Percentiles rank a stretch among this genome's conserved stretches.
phyloP scores from a whole-genome alignment of 1,140 invertebrate species.

The Tenebrio molitor region DNA sequence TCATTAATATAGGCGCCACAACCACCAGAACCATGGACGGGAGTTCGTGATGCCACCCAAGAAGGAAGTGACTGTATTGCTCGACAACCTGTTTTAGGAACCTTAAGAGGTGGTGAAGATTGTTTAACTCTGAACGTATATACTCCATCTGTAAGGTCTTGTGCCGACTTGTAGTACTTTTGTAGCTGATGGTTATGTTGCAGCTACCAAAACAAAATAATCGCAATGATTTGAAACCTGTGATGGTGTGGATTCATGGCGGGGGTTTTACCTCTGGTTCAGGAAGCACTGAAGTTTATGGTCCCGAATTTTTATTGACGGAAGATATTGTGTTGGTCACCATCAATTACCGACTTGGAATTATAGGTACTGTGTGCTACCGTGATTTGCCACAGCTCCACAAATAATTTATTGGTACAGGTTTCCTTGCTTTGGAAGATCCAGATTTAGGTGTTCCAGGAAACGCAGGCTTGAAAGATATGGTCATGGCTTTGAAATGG shows the following conservation, averaged over 20 bases:
- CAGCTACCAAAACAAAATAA: slow-evolving; percentile 6
- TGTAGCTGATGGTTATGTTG: neutral
- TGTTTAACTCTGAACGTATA: slow-evolving; percentile 83
- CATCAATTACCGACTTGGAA: slow-evolving; percentile 76
- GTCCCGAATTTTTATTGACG: slow-evolving; percentile 74
- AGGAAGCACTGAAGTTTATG: slow-evolving; percentile 66
- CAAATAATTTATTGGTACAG: slow-evolving; percentile 38
- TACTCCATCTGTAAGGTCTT: slow-evolving; percentile 65
- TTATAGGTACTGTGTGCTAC: slow-evolving; percentile 61
- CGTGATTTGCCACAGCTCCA: neutral
- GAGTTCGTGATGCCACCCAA: slow-evolving; percentile 68
- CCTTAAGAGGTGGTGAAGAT: slow-evolving; percentile 70
- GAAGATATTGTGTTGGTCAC: slow-evolving; percentile 77
- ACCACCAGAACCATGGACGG: slow-evolving; percentile 66
- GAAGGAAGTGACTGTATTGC: slow-evolving; percentile 49
- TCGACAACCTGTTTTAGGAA: slow-evolving; percentile 29
- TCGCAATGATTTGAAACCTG: slow-evolving; percentile 57
- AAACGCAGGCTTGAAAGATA: slow-evolving; percentile 76
- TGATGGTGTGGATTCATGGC: slow-evolving; percentile 66
- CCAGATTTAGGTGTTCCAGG: slow-evolving; percentile 67
- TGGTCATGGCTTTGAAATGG: slow-evolving; percentile 71
- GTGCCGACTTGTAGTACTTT: neutral
- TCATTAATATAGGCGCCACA: slow-evolving; percentile 51
- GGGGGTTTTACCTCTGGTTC: slow-evolving; percentile 68
- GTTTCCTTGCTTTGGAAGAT: slow-evolving; percentile 60